Evolutionary conservation across 2,888 invertebrate genomes (phyloP), one percentile per base, ranked within the genome.

Genomic region (Pachliopta kotzebuea): DNA sequence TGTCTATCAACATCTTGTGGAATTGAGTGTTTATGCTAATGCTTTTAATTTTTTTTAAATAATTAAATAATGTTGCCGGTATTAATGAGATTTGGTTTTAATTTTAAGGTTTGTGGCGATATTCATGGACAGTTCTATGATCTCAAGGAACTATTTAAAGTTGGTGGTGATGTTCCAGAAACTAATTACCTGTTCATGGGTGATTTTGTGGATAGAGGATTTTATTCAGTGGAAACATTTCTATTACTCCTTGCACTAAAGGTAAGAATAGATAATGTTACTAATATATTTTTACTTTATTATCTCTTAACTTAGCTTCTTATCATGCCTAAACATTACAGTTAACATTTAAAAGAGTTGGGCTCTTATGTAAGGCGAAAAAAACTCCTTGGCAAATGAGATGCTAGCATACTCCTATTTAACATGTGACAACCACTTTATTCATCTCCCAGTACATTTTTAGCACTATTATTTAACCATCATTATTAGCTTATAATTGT

Each of bases 61-160:
- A 37, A 37, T n/a, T n/a, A 37, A 37, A 31, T 26, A 26, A n/a
- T 26, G 3, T 26, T 26, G 26, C 6, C 17, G 17, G 6, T n/a
- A n/a, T 45, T n/a, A 45, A 7, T 45, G 45, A 7, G n/a, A 45
- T 45, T n/a, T 26, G 23, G 26, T 49, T 62, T 66, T 45, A 6
- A 37, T 37, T 58, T 92, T 49, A 81, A 98, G 98, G 99, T 99
- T 18, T 99, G 99, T 89, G 99, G 99, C 67, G 99, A 99, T 84
- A 99, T 99, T 72, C 99, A 99, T 84, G 99, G 99, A 14, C 99
- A 98, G 88, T 99, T 99, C 90, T 99, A 99, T 91, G 99, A 99
- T 89, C 93, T 99, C 56, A 99, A 98, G 85, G 98, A 98, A 85
- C 90, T 98, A 54, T 98, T 98, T 80, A 98, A 98, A 95, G 99